Evolutionary conservation across 64 coral and sea anemone species (phyloP).

Genomic region (Astreopora myriophthalma): DNA sequence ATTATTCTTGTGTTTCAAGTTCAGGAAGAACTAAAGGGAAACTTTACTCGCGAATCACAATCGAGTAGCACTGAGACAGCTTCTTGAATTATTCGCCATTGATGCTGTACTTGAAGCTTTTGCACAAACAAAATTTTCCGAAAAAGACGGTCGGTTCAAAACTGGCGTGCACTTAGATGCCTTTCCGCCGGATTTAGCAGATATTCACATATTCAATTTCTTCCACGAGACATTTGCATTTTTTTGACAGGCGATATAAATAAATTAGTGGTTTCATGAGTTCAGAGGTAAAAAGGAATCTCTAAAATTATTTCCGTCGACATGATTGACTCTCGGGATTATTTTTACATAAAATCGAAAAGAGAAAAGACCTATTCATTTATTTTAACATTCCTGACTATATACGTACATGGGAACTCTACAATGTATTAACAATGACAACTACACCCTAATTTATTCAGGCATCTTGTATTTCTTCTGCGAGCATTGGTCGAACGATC

Average conservation of each 20-base stretch:
- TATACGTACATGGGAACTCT: too few relatives aligned
- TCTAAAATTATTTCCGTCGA: too few relatives aligned
- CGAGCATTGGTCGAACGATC: too few relatives aligned
- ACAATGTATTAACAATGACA: too few relatives aligned
- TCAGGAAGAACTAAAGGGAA: background rate
- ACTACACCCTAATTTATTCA: too few relatives aligned
- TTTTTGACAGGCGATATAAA: slow-evolving; percentile 2
- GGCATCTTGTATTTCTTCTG: too few relatives aligned
- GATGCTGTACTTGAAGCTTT: background rate
- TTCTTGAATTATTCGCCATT: background rate
- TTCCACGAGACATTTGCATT: slow-evolving; percentile 7
- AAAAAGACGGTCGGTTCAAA: background rate
- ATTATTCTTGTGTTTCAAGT: background rate
- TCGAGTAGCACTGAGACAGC: background rate
- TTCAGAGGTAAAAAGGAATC: background rate
- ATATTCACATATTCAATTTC: slow-evolving; percentile 2
- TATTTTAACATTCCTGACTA: too few relatives aligned
- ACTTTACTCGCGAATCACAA: too few relatives aligned
- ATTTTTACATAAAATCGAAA: background rate
- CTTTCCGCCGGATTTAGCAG: slow-evolving; percentile 10
- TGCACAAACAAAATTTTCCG: background rate
- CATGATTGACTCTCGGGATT: background rate
- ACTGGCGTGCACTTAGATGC: background rate
- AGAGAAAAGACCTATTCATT: background rate
- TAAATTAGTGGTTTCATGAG: background rate